Evolutionary conservation across 2,888 invertebrate genomes (phyloP), one percentile per base, ranked within the genome.

Genomic region (Sinopyrophorus schimmeli): DNA sequence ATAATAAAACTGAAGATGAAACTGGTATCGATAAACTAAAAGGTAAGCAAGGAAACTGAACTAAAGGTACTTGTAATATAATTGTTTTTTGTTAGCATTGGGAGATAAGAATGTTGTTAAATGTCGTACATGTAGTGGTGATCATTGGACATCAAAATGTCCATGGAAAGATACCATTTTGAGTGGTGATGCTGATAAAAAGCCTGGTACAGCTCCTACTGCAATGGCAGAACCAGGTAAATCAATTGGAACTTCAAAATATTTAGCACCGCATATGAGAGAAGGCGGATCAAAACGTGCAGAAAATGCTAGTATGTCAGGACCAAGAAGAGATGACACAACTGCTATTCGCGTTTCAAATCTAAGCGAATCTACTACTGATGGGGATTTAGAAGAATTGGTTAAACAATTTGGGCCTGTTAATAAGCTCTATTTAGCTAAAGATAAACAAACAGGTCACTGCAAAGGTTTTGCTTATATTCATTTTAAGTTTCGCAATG

Each of bases 391-490:
- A 58, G 95, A 97, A 66, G 96, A 97, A 61, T 79, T 99, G 44
- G 98, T 99, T 42, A 88, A 90, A 69, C 88, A 87, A 26, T 95
- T 98, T 69, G 99, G 99, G 2, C 87, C 87, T 1, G 88, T 96
- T 53, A 88, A 89, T 63, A 92, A 99, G 70, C 83, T 97, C 63
- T 99, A 91, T 73, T 81, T 99, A 64, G 97, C 98, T 6, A 95
- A 96, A 73, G 98, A 99, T 66, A 90, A 91, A 74, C 78, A 79
- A 51, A 89, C 89, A 57, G 89, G 89, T 5, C 78, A 82, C n/a
- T 92, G 91, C 75, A 91, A 95, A 81, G 98, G 98, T 51, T 99
- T 98, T 76, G 98, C 98, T 7, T 99, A 98, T 72, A 93, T 99
- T 51, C 98, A 97, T 68, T 99, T 94, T 76, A 92, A 92, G 72